phyloP scores from a whole-genome alignment of 2,888 invertebrate species.

The Camptogramma bilineatum region DNA sequence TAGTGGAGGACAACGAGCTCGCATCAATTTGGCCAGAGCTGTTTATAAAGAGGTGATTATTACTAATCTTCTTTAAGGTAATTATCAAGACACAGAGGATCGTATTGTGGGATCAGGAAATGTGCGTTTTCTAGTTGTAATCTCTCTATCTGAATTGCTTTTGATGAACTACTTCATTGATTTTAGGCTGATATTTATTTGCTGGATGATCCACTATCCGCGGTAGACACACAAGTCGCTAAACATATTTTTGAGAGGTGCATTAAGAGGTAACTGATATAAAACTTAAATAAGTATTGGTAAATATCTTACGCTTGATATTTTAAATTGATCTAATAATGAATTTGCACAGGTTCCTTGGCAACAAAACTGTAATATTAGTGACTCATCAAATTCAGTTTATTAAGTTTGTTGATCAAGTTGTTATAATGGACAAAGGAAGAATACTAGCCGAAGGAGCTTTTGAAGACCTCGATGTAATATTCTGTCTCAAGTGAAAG shows the following conservation, averaged over 20 bases:
- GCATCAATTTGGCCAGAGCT: conserved; percentile 87
- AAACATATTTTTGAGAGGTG: conserved; percentile 89
- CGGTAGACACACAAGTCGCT: conserved; percentile 90
- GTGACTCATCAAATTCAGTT: conserved; percentile 95
- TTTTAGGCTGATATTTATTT: conserved; percentile 89
- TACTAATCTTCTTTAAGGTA: too few relatives aligned
- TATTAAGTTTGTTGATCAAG: conserved; percentile 87
- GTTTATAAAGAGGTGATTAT: conserved; percentile 84
- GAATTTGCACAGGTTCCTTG: conserved; percentile 73
- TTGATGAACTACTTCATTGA: too few relatives aligned
- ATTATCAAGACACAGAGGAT: too few relatives aligned
- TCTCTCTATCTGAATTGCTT: too few relatives aligned
- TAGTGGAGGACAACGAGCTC: conserved; percentile 92
- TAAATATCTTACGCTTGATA: background rate
- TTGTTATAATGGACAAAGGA: conserved; percentile 76
- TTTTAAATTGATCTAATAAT: background rate
- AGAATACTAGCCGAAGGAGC: conserved; percentile 67
- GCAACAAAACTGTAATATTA: conserved; percentile 89
- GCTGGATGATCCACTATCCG: conserved; percentile 90
- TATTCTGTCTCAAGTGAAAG: conserved; percentile 15
- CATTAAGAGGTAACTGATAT: conserved; percentile 73
- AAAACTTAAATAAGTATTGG: too few relatives aligned
- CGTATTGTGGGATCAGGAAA: too few relatives aligned
- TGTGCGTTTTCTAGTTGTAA: too few relatives aligned
- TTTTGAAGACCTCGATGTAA: conserved; percentile 72